phyloP scores from a whole-genome alignment of 2,888 invertebrate species.

The Chrysolina oricalcia region DNA sequence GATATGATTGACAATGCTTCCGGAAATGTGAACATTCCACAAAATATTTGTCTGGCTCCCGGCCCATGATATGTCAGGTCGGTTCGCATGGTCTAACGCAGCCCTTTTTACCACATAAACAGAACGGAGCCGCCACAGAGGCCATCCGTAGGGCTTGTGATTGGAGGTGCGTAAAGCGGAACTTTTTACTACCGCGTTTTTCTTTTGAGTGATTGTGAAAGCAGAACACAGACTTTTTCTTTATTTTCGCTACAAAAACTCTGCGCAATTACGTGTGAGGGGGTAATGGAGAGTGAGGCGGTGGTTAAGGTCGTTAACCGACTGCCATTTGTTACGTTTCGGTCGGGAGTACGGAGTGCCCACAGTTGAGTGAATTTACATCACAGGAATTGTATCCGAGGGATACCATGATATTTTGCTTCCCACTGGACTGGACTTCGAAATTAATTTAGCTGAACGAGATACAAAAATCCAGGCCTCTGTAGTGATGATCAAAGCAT shows the following conservation, averaged over 20 bases:
- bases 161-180: slow-evolving; percentile 26
- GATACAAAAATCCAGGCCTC: background rate
- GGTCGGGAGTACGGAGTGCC: slow-evolving; percentile 1
- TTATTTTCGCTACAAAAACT: slow-evolving; percentile 23
- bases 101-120: background rate
- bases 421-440: background rate
- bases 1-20: no score
- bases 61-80: background rate
- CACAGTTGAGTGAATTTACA: slow-evolving; percentile 18
- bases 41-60: background rate
- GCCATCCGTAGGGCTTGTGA: slow-evolving; percentile 15
- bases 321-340: slow-evolving; percentile 19
- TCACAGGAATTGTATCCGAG: background rate
- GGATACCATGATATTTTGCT: background rate
- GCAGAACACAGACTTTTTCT: slow-evolving; percentile 19
- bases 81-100: background rate
- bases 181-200: slow-evolving; percentile 22
- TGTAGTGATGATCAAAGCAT: no score
- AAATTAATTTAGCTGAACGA: background rate
- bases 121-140: background rate
- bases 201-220: slow-evolving; percentile 22
- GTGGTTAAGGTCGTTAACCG: slow-evolving; percentile 5
- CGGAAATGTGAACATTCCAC: no score
- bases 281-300: slow-evolving; percentile 8
- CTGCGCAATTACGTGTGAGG: slow-evolving; percentile 14